phyloP scores from a whole-genome alignment of 1,140 invertebrate genomes.

The Planococcus citri region DNA sequence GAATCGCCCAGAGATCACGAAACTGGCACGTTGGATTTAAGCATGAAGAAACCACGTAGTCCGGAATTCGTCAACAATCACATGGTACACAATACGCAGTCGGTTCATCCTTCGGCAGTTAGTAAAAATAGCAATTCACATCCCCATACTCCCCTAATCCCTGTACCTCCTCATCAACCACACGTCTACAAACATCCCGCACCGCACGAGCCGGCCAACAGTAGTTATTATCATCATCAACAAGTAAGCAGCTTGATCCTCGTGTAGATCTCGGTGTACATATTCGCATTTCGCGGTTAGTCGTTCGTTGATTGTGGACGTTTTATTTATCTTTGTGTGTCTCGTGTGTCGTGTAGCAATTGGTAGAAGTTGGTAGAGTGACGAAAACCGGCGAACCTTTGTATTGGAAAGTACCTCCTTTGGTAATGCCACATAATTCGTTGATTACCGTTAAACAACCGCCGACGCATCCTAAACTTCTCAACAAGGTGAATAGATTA shows the following conservation, averaged over 20 bases:
- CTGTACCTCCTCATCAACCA: slow-evolving; percentile 31
- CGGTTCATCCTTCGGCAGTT: neutral
- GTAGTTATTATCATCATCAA: slow-evolving; percentile 21
- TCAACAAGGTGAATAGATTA: neutral
- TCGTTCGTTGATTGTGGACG: too few relatives aligned
- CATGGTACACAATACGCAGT: neutral
- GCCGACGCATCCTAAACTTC: neutral
- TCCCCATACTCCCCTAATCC: slow-evolving; percentile 19
- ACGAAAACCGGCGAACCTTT: neutral
- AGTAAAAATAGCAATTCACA: slow-evolving; percentile 10
- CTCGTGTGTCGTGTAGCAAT: neutral
- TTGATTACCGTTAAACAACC: neutral
- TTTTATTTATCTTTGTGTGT: neutral
- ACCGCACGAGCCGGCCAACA: slow-evolving; percentile 20
- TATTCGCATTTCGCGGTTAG: too few relatives aligned
- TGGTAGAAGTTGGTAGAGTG: slow-evolving; percentile 13
- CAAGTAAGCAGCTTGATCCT: slow-evolving; percentile 11
- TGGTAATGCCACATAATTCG: neutral
- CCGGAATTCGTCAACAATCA: slow-evolving; percentile 14
- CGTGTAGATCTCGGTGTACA: too few relatives aligned
- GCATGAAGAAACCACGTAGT: slow-evolving; percentile 55
- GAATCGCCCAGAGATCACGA: slow-evolving; percentile 34
- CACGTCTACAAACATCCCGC: slow-evolving; percentile 34
- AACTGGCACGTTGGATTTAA: slow-evolving; percentile 60
- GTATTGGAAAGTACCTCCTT: neutral